These are phyloP conservation scores for Lepilemur ruficaudatus DNA, from an alignment of 2,797 vertebrate species.

Conservation along the genomic window DNA sequence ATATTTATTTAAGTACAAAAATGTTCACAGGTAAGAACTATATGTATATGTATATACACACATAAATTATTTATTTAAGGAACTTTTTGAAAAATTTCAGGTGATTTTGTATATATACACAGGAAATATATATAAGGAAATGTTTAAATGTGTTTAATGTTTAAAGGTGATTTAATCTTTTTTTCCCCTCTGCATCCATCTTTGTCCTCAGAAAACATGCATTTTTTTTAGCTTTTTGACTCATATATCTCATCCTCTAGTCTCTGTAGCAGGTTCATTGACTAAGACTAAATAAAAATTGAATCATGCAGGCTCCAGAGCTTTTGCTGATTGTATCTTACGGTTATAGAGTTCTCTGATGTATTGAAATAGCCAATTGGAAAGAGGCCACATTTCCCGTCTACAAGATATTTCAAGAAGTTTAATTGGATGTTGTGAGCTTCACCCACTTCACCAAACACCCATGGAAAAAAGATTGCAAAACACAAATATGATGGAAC, in stretches of 20 bases:
- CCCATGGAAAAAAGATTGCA: not conserved
- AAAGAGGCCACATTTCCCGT: slow-evolving; percentile 56
- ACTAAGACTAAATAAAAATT: slow-evolving; percentile 40
- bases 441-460: not conserved
- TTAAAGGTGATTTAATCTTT: not conserved
- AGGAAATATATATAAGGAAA: not conserved
- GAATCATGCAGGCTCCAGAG: not conserved
- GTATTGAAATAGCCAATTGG: slow-evolving; percentile 13
- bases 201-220: not conserved
- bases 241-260: not conserved
- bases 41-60: not conserved
- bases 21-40: not conserved
- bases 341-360: slow-evolving; percentile 64
- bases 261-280: accelerated
- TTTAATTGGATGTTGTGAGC: not conserved
- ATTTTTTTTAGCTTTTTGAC: not conserved
- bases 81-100: not conserved
- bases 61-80: not conserved
- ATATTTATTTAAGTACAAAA: not conserved
- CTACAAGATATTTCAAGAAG: slow-evolving; percentile 57
- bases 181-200: not conserved
- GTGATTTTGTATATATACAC: not conserved
- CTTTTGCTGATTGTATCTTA: slow-evolving; percentile 61
- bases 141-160: not conserved
- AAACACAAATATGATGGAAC: not conserved